These are phyloP conservation scores for Timema cristinae DNA, from an alignment of 2,888 invertebrate species.

Conservation along the genomic window DNA sequence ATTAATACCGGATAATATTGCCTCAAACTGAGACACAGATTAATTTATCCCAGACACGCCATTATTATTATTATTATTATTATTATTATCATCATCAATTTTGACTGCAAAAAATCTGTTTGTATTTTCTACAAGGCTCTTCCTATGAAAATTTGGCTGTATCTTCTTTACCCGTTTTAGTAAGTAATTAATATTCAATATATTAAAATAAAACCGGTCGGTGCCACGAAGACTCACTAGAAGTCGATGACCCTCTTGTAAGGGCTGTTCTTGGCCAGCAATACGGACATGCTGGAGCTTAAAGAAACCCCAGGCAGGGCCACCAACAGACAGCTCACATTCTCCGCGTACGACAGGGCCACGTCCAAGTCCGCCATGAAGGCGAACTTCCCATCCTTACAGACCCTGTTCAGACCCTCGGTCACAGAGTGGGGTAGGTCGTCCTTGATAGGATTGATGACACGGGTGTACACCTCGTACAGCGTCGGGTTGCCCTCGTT, in stretches of 20 bases:
- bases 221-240: neutral
- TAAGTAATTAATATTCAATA: no score
- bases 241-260: conserved; percentile 16
- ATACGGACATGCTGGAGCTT: conserved; percentile 5
- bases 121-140: no score
- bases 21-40: no score
- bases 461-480: conserved; percentile 2
- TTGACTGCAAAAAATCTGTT: no score
- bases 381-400: conserved; percentile 1
- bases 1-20: no score
- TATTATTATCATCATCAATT: no score
- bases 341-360: neutral
- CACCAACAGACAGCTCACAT: conserved; percentile 2
- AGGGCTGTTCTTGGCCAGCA: conserved; percentile 13
- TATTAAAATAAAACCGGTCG: no score
- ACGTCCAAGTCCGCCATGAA: conserved; percentile 14
- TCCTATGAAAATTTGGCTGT: no score
- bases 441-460: conserved; percentile 3
- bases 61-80: no score
- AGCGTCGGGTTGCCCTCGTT: conserved; percentile 10
- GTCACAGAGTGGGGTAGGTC: conserved; percentile 1
- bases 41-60: no score
- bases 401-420: neutral
- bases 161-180: no score
- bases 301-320: conserved; percentile 9